Evolutionary conservation across 2,797 vertebrate species (phyloP).

Genomic region (Poecilia wingei): DNA sequence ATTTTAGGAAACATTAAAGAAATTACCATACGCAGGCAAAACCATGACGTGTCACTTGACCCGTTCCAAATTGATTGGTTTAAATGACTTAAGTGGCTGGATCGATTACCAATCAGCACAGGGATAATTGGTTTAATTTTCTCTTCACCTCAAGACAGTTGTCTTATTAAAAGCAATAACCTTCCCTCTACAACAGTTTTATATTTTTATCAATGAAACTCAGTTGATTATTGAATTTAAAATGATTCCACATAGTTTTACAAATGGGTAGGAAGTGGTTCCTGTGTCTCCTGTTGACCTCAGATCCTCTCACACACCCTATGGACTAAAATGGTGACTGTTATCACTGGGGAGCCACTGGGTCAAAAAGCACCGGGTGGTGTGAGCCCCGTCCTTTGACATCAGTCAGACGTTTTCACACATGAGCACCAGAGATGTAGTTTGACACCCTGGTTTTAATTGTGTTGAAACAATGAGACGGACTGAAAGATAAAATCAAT

Average conservation of each 20-base stretch:
- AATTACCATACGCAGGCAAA: slow-evolving; percentile 13
- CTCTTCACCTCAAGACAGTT: slow-evolving; percentile 16
- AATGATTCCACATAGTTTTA: background rate
- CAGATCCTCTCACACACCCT: background rate
- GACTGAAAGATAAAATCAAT: slow-evolving; percentile 53
- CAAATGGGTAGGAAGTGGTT: background rate
- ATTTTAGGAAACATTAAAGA: background rate
- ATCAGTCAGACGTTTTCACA: slow-evolving; percentile 33
- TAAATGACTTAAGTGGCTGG: slow-evolving; percentile 43
- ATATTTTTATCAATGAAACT: background rate
- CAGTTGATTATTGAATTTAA: background rate
- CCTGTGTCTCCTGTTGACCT: background rate
- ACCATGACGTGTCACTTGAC: slow-evolving; percentile 27
- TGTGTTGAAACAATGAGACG: slow-evolving; percentile 54
- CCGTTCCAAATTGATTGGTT: slow-evolving; percentile 50
- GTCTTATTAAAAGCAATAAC: background rate
- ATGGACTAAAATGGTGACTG: background rate
- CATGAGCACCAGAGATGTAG: slow-evolving; percentile 17
- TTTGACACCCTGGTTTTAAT: slow-evolving; percentile 62
- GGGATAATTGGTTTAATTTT: slow-evolving; percentile 54
- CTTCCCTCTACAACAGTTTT: background rate
- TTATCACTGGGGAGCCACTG: slow-evolving; percentile 7
- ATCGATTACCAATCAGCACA: slow-evolving; percentile 53
- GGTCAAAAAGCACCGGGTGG: slow-evolving; percentile 18
- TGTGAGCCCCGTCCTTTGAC: slow-evolving; percentile 36